Base-by-base conservation (phyloP, 1,140 invertebrate genomes). In the Dufourea novaeangliae region DNA sequence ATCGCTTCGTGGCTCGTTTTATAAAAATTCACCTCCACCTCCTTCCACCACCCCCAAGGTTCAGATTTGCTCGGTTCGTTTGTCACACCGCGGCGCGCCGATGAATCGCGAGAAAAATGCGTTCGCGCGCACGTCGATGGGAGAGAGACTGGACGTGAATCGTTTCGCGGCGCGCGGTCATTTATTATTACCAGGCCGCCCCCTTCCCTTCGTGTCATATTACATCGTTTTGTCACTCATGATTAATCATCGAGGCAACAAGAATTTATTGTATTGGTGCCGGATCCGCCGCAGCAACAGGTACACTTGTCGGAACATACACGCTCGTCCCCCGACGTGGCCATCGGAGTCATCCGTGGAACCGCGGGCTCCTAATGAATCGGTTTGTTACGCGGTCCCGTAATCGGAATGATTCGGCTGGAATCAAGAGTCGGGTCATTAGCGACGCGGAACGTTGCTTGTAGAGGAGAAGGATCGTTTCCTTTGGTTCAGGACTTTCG, bases 181-280 rank as follows among this genome's bases (percentile, higher is more conserved):
- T 83, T 82, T 82, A 25, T 83, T 83, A 83, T 83, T 82, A 67
- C 8, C n/a, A 14, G 41, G 34, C 32, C 57, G n/a, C n/a, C n/a
- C n/a, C n/a, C n/a, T n/a, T n/a, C n/a, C n/a, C n/a, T n/a, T n/a
- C 22, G 75, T 59, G 76, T 82, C 75, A 46, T 83, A 83, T 83
- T 78, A 78, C 75, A 59, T 32, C 80, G 80, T 83, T 83, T 83
- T 82, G 81, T 83, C 82, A 83, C 68, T 79, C 56, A 66, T 68
- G 82, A 83, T 83, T 82, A 82, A 83, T 83, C 77, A 79, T 76
- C 64, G 82, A 82, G 69, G 75, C 64, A 83, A 82, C 82, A 82
- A 83, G 82, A 83, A 83, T 83, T 83, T 83, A 83, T 83, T 64
- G 81, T 83, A 83, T 81, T 82, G 80, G 74, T 66, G 56, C 44